Evolutionary conservation across 2,797 vertebrate genomes (phyloP).

Genomic region (Clamator glandarius): DNA sequence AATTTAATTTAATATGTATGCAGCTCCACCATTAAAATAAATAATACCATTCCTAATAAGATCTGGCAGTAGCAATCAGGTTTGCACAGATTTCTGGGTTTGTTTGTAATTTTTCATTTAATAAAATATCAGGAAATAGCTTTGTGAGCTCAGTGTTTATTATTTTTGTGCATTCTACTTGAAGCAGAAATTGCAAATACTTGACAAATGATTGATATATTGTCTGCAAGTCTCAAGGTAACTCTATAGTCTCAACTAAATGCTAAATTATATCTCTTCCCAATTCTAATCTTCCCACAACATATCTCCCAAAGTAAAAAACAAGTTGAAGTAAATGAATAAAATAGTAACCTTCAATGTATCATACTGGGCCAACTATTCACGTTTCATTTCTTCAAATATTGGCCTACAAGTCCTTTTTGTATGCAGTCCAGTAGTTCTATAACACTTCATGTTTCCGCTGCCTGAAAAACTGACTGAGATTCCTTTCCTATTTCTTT

Average conservation of each 20-base stretch:
- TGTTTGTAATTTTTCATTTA: neutral
- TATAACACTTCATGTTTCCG: neutral
- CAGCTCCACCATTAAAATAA: neutral
- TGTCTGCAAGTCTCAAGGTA: neutral
- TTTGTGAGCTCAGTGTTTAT: neutral
- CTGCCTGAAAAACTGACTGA: neutral
- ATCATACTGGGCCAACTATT: neutral
- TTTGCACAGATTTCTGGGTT: neutral
- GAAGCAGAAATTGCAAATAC: neutral
- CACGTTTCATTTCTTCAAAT: neutral
- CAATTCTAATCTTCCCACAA: neutral
- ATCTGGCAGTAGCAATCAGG: neutral
- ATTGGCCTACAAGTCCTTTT: neutral
- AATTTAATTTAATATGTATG: neutral
- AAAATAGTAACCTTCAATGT: neutral
- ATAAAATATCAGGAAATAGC: neutral
- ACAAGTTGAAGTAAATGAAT: neutral
- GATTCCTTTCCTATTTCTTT: neutral
- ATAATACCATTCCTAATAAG: neutral
- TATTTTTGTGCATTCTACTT: neutral
- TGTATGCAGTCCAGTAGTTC: neutral
- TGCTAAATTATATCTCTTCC: neutral
- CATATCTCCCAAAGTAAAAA: neutral
- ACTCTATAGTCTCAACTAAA: neutral
- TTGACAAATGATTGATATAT: constrained; percentile 3